Conservation (phyloP, 2,888 invertebrate genomes). For the Lepetodrilus schrolli region DNA sequence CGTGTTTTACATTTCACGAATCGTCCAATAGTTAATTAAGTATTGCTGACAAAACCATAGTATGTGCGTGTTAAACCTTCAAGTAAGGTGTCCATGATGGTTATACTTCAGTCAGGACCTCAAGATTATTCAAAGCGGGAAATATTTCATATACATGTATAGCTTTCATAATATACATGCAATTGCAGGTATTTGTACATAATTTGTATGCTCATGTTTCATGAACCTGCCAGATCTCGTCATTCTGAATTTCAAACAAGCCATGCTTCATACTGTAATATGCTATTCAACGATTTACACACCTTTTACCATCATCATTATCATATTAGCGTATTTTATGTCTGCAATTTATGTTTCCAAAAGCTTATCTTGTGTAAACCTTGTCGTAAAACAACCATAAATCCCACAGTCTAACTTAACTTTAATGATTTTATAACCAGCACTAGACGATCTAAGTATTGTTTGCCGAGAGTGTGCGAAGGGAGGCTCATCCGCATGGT, state of each 20-base stretch:
- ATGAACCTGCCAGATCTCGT: background rate
- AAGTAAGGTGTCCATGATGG: too few relatives aligned
- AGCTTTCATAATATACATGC: background rate
- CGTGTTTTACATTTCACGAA: too few relatives aligned
- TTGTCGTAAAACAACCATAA: background rate
- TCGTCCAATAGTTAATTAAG: too few relatives aligned
- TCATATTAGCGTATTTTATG: background rate
- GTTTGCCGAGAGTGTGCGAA: background rate
- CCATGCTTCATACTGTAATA: too few relatives aligned
- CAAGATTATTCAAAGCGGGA: too few relatives aligned
- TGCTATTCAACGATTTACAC: too few relatives aligned
- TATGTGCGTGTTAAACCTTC: too few relatives aligned
- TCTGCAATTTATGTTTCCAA: background rate
- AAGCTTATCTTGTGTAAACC: background rate
- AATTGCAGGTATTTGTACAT: background rate
- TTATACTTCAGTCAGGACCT: background rate
- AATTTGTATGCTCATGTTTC: background rate
- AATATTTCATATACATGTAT: background rate
- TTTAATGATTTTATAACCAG: conserved; percentile 5
- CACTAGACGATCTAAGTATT: conserved; percentile 18
- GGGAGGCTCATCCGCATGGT: background rate
- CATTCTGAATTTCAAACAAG: too few relatives aligned
- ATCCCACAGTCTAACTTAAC: background rate
- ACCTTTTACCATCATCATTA: background rate
- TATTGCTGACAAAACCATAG: too few relatives aligned